A percentile compares a stretch with the other conserved stretches of the same genome.
These are phyloP conservation scores for Orthosia gracilis DNA, from an alignment of 2,888 invertebrate genomes.

Conservation along the genomic window DNA sequence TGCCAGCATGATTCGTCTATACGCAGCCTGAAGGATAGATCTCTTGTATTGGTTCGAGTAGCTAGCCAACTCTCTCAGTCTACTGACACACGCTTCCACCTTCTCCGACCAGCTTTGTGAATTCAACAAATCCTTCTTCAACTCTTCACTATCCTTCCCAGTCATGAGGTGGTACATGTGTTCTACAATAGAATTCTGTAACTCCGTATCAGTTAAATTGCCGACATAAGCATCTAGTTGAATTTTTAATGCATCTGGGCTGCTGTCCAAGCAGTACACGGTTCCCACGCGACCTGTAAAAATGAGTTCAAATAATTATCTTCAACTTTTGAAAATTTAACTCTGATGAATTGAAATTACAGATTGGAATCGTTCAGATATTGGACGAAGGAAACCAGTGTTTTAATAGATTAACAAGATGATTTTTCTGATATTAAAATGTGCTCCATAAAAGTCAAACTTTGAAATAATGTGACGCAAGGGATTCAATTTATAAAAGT, in stretches of 20 bases:
- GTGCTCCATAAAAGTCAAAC: slow-evolving; percentile 53
- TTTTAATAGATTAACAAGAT: slow-evolving; percentile 47
- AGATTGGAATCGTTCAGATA: not conserved
- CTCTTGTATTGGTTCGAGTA: slow-evolving; percentile 72
- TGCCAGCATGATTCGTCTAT: slow-evolving; percentile 70
- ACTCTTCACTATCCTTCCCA: slow-evolving; percentile 52
- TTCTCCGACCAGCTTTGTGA: slow-evolving; percentile 67
- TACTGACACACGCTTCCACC: slow-evolving; percentile 63
- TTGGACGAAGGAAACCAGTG: slow-evolving; percentile 16
- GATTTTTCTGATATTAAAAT: slow-evolving; percentile 50
- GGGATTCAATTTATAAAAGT: slow-evolving; percentile 52
- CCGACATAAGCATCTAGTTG: too few relatives aligned
- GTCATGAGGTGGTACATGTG: slow-evolving; percentile 41
- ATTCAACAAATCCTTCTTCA: slow-evolving; percentile 62
- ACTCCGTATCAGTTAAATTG: too few relatives aligned
- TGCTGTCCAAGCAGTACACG: too few relatives aligned
- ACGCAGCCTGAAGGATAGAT: slow-evolving; percentile 68
- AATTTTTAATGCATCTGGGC: too few relatives aligned
- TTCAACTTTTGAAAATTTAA: slow-evolving; percentile 11
- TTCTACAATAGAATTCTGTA: too few relatives aligned
- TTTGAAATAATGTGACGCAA: slow-evolving; percentile 54
- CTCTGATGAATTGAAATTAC: not conserved
- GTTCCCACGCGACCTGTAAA: slow-evolving; percentile 64
- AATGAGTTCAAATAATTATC: slow-evolving; percentile 35
- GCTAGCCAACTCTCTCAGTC: slow-evolving; percentile 55